A percentile compares a stretch with the other conserved stretches of the same genome.
Conservation (phyloP, 92 coral and sea anemone genomes). For the Hydrozoanthus gracilis region DNA sequence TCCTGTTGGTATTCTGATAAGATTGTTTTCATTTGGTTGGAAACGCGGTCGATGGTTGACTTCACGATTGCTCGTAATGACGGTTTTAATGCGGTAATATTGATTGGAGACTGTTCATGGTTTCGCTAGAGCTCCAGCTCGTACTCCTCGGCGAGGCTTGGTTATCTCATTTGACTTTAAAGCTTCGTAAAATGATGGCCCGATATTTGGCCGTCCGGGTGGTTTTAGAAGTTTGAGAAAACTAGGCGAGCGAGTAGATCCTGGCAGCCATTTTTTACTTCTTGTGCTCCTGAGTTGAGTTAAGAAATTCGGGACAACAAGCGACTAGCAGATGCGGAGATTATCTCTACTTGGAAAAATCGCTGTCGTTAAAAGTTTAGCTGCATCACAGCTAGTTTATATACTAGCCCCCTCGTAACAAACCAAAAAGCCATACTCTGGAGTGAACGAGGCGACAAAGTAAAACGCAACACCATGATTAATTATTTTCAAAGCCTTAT, state of each 20-base stretch:
- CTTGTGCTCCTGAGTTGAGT: conserved; percentile 31
- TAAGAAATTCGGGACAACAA: conserved; percentile 5
- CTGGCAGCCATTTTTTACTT: conserved; percentile 39
- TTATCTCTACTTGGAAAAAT: too few species aligned
- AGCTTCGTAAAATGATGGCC: conserved; percentile 24
- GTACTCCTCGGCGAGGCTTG: conserved; percentile 51
- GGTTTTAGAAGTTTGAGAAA: conserved; percentile 46
- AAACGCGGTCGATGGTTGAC: conserved; percentile 29
- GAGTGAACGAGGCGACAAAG: too few species aligned
- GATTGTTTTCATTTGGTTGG: conserved; percentile 41
- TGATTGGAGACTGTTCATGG: conserved; percentile 23
- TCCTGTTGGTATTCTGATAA: conserved; percentile 51
- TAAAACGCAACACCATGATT: too few species aligned
- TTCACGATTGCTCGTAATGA: conserved; percentile 43
- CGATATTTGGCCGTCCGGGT: conserved; percentile 42
- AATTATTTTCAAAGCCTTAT: too few species aligned
- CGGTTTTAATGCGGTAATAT: conserved; percentile 48
- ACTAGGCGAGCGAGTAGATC: conserved; percentile 48
- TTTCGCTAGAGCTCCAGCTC: conserved; percentile 45
- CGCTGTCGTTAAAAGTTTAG: too few species aligned
- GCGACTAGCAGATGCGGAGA: too few species aligned
- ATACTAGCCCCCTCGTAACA: too few species aligned
- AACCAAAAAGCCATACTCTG: too few species aligned
- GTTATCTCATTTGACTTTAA: conserved; percentile 38
- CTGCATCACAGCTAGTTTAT: too few species aligned